A percentile compares a stretch with the other conserved stretches of the same genome.
phyloP scores from a whole-genome alignment of 1,140 invertebrate species.

The Glomeris maerens region DNA sequence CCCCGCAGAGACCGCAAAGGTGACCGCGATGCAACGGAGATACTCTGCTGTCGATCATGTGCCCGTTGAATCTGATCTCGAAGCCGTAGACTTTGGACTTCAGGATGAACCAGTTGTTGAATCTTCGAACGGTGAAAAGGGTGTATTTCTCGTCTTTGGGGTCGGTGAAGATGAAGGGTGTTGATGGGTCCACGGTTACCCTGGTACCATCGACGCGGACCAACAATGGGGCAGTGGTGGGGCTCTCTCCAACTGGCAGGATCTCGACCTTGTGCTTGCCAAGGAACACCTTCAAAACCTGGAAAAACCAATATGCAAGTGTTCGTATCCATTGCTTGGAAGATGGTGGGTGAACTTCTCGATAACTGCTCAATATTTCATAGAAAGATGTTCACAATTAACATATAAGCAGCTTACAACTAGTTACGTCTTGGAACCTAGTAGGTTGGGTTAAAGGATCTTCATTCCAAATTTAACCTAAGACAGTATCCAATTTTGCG shows the following conservation, averaged over 20 bases:
- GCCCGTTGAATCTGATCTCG: not conserved
- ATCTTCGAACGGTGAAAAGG: not conserved
- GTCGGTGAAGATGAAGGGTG: not conserved
- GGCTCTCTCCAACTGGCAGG: not conserved
- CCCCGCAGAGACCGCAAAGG: conserved; percentile 19
- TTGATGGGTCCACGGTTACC: not conserved
- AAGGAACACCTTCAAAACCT: not conserved
- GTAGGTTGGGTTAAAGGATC: too few species aligned
- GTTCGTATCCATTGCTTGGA: too few species aligned
- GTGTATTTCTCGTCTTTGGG: not conserved
- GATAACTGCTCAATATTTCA: too few species aligned
- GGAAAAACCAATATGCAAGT: too few species aligned
- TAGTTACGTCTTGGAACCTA: too few species aligned
- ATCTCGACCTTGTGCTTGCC: not conserved
- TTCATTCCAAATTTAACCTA: too few species aligned
- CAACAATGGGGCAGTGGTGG: not conserved
- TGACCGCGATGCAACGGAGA: conserved; percentile 10
- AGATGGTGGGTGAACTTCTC: too few species aligned
- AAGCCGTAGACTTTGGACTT: not conserved
- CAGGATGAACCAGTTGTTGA: not conserved
- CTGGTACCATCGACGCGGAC: not conserved
- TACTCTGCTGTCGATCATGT: not conserved
- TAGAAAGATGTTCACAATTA: too few species aligned
- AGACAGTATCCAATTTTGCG: too few species aligned
- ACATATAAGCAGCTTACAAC: too few species aligned